Conservation (phyloP, 2,113 vertebrate genomes). For the Eulacestoma nigropectus region DNA sequence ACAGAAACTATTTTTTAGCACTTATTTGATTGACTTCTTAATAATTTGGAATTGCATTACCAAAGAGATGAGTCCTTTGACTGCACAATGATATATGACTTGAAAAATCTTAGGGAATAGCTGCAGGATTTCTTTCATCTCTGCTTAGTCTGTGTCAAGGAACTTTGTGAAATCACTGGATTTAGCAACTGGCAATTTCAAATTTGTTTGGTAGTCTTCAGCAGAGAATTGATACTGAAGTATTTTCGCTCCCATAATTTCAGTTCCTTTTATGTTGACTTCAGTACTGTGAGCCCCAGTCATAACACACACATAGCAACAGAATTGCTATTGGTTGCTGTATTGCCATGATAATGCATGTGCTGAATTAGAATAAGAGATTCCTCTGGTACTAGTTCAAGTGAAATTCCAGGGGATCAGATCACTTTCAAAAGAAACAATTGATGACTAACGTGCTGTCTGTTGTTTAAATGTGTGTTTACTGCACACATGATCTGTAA, state of each 20-base stretch:
- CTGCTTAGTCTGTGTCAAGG: neutral
- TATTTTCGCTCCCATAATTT: neutral
- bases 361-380: neutral
- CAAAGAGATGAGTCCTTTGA: neutral
- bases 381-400: neutral
- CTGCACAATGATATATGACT: neutral
- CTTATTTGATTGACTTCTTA: neutral
- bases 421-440: neutral
- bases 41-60: neutral
- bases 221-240: neutral
- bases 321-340: neutral
- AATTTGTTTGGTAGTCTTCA: neutral
- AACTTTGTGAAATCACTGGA: neutral
- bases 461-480: neutral
- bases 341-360: neutral
- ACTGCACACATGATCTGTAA: neutral
- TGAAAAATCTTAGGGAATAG: neutral
- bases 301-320: too few relatives aligned
- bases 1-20: neutral
- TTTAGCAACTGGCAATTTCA: slow-evolving; percentile 2
- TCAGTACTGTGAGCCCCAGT: neutral
- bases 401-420: neutral
- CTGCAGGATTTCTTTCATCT: neutral
- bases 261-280: neutral
- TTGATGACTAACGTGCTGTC: neutral